phyloP scores from a whole-genome alignment of 2,797 vertebrate species.

The Helicolenus hilgendorfi region DNA sequence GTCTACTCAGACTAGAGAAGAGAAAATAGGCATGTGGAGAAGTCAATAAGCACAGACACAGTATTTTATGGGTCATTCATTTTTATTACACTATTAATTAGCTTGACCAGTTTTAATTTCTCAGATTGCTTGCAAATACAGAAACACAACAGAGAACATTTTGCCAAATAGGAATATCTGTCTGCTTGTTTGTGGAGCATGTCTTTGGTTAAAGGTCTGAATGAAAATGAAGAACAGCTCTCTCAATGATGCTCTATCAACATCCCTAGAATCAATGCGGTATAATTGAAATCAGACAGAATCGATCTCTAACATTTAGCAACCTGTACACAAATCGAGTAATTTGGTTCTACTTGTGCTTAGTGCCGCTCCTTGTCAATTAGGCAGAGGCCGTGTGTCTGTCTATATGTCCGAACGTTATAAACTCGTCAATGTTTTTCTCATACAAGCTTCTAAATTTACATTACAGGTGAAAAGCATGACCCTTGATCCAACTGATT shows the following conservation, averaged over 20 bases:
- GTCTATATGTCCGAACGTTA: slow-evolving; percentile 51
- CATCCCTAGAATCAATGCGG: slow-evolving; percentile 57
- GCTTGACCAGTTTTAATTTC: slow-evolving; percentile 78
- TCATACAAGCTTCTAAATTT: slow-evolving; percentile 77
- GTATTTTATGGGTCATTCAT: slow-evolving; percentile 87
- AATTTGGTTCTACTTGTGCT: slow-evolving; percentile 87
- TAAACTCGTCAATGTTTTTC: slow-evolving; percentile 63
- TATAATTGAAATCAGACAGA: slow-evolving; percentile 57
- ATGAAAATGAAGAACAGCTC: slow-evolving; percentile 84
- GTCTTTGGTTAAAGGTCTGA: slow-evolving; percentile 86
- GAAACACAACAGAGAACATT: slow-evolving; percentile 83
- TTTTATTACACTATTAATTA: slow-evolving; percentile 90
- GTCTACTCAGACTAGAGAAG: background rate
- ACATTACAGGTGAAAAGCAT: slow-evolving; percentile 84
- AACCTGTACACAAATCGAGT: slow-evolving; percentile 71
- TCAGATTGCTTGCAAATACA: slow-evolving; percentile 86
- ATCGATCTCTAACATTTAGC: slow-evolving; percentile 58
- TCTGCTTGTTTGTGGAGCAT: slow-evolving; percentile 80
- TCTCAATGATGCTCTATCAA: slow-evolving; percentile 56
- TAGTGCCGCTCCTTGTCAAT: slow-evolving; percentile 79
- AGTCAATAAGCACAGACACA: slow-evolving; percentile 29
- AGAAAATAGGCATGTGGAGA: background rate
- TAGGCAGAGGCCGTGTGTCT: slow-evolving; percentile 54
- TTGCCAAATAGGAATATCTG: slow-evolving; percentile 83
- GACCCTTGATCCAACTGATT: slow-evolving; percentile 89